A percentile compares a stretch with the other conserved stretches of the same genome.
Conservation (phyloP, 30 jellyfish, hydroid and myxozoan genomes). For the Mastigias papua region DNA sequence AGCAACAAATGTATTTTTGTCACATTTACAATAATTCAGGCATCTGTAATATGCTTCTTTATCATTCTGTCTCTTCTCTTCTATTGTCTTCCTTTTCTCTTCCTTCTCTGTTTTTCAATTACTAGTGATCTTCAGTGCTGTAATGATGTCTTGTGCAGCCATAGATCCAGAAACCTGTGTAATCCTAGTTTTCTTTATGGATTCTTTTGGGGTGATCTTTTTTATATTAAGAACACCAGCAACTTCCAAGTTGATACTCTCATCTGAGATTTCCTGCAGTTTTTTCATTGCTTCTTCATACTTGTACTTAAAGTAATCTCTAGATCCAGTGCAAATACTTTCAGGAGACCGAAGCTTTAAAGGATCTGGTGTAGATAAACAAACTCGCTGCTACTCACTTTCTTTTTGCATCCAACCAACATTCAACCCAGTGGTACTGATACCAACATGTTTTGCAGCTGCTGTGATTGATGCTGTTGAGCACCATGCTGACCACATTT, state of each 20-base stretch:
- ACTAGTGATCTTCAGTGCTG: not conserved
- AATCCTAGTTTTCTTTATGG: constrained; percentile 7
- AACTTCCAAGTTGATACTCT: constrained; percentile 2
- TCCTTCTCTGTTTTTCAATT: not conserved
- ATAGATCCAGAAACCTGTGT: constrained; percentile 11
- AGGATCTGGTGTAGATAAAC: not conserved
- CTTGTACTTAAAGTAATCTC: not conserved
- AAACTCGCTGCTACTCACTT: too few species aligned
- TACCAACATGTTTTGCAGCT: too few species aligned
- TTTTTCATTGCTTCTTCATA: not conserved
- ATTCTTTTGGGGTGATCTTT: constrained; percentile 1
- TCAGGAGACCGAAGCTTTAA: not conserved
- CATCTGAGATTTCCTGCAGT: not conserved
- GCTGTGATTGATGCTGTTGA: too few species aligned
- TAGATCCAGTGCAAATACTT: not conserved
- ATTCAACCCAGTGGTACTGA: too few species aligned
- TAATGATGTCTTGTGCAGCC: constrained; percentile 19
- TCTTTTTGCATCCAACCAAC: too few species aligned
- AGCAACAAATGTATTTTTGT: not conserved
- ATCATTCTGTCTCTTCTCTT: constrained; percentile 6
- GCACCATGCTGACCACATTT: too few species aligned
- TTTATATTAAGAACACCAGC: not conserved
- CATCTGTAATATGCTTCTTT: constrained; percentile 12
- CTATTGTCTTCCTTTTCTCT: constrained; percentile 9
- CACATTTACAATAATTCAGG: constrained; percentile 13